A percentile compares a stretch with the other conserved stretches of the same genome.
Conservation (phyloP, 2,888 invertebrate species). For the Hyalella azteca region DNA sequence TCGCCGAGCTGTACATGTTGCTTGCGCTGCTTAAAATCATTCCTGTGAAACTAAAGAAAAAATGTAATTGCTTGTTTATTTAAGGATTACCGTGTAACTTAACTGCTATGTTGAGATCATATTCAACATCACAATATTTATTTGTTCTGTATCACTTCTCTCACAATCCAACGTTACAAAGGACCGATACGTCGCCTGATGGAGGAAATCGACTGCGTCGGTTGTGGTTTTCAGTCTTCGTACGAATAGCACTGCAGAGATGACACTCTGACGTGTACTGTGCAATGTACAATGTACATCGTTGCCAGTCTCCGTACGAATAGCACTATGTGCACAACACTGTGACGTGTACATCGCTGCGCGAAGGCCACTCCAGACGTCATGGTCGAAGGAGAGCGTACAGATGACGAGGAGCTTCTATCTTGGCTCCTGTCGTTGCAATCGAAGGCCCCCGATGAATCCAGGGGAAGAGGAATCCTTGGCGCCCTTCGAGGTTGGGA, state of each 20-base stretch:
- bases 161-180: not conserved
- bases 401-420: not conserved
- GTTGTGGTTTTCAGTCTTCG: not conserved
- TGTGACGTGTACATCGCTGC: not conserved
- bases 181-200: not conserved
- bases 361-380: not conserved
- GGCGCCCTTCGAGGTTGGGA: constrained; percentile 42
- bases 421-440: not conserved
- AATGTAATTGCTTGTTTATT: not conserved
- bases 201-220: not conserved
- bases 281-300: too few species aligned
- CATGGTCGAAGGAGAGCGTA: not conserved
- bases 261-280: too few species aligned
- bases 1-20: not conserved
- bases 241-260: not conserved
- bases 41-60: not conserved
- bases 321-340: too few species aligned
- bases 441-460: constrained; percentile 44
- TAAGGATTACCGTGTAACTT: too few species aligned
- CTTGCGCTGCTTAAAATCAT: not conserved
- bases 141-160: not conserved
- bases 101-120: too few species aligned
- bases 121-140: too few species aligned
- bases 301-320: not conserved
- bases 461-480: constrained; percentile 51